Base-by-base conservation (phyloP, 2,797 vertebrate species). In the Nothura maculosa region DNA sequence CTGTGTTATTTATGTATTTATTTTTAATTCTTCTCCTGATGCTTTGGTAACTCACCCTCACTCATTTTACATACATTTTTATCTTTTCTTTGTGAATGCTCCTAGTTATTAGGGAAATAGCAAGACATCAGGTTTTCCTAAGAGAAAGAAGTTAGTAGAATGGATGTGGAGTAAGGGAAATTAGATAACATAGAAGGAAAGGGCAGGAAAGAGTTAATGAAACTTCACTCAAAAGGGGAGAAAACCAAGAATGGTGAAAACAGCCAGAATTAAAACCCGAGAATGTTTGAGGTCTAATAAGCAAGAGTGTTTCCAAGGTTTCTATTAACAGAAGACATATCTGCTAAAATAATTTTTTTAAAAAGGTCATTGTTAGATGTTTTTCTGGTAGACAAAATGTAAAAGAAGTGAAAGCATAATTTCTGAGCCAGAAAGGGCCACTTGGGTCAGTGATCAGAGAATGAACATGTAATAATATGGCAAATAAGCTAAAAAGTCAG, bases 11-110 rank as follows among this genome's bases (percentile, higher is more conserved):
- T 48, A 48, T 48, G 47, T 48, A 75, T 38, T 70, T 58, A 85
- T 91, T 90, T 74, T 38, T 54, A 30, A 54, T 80, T 90, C 32
- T 82, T 36, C 30, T 55, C 69, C 9, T 4, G 10, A 77, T 6
- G 9, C 16, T 68, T 72, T 61, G 54, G 30, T 85, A 89, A 70
- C 72, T 87, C 72, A 78, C 14, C 4, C 13, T 5, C 20, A 21
- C 45, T 92, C 75, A 58, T 72, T 75, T 85, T 84, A 92, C 54
- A 82, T 82, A 28, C 32, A 70, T 85, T 93, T 92, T 42, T 82
- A 30, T 90, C 86, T 55, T 30, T 19, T 55, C 52, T 54, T 77
- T 30, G 43, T 67, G 48, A 70, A 24, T 76, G 70, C 90, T 77
- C 57, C 22, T 32, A 10, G 63, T 92, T 77, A 34, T 82, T 17